Evolutionary conservation across 2,888 invertebrate genomes (phyloP).

Genomic region (Camptogramma bilineatum): DNA sequence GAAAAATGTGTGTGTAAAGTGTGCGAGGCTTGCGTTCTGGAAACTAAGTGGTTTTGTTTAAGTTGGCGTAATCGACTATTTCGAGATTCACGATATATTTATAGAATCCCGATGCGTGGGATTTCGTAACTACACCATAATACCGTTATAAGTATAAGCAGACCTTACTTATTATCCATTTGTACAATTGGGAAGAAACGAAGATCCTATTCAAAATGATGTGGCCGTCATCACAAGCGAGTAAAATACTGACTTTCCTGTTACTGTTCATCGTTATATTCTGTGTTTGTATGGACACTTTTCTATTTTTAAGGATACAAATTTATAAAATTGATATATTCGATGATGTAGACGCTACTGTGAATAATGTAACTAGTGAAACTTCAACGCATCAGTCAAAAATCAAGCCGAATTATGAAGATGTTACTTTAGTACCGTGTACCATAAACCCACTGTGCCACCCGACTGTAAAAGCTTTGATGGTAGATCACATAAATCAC

Average conservation of each 20-base stretch:
- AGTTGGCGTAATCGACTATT: slow-evolving; percentile 27
- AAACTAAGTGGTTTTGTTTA: slow-evolving; percentile 24
- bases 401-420: slow-evolving; percentile 72
- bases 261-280: slow-evolving; percentile 86
- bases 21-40: slow-evolving; percentile 21
- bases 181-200: slow-evolving; percentile 18
- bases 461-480: slow-evolving; percentile 92
- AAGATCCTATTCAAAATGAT: slow-evolving; percentile 79
- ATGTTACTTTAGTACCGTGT: slow-evolving; percentile 88
- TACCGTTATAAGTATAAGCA: slow-evolving; percentile 13
- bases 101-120: slow-evolving; percentile 30
- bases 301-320: slow-evolving; percentile 89
- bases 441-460: slow-evolving; percentile 90
- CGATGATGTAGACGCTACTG: slow-evolving; percentile 51
- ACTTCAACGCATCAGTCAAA: slow-evolving; percentile 59
- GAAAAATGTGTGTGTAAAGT: slow-evolving; percentile 21
- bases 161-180: slow-evolving; percentile 13
- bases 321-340: slow-evolving; percentile 86
- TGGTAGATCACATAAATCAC: slow-evolving; percentile 93
- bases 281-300: slow-evolving; percentile 90
- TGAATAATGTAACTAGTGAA: slow-evolving; percentile 49
- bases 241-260: slow-evolving; percentile 87
- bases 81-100: slow-evolving; percentile 29
- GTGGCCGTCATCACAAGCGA: slow-evolving; percentile 90
- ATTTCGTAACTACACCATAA: slow-evolving; percentile 21